Evolutionary conservation across 2,113 vertebrate genomes (phyloP).

Genomic region (Tiliqua scincoides): DNA sequence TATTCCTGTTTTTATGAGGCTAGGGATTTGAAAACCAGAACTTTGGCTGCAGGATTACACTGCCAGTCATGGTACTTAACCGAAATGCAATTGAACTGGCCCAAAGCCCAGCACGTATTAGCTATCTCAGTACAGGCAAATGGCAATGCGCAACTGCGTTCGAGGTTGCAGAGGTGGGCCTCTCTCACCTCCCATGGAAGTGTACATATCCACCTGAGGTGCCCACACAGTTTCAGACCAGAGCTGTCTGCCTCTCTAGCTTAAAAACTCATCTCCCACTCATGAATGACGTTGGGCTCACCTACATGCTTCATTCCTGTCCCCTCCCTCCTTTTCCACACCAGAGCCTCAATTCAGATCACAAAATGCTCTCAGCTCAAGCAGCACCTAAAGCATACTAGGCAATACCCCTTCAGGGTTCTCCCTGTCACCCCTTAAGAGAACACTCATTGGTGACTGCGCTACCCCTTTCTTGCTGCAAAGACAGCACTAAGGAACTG

Average conservation of each 20-base stretch:
- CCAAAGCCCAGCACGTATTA: not conserved
- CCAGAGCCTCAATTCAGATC: not conserved
- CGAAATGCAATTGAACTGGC: no score
- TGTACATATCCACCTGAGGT: not conserved
- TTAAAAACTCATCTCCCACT: not conserved
- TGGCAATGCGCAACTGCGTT: not conserved
- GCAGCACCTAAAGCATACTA: not conserved
- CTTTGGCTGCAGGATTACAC: no score
- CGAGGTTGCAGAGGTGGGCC: not conserved
- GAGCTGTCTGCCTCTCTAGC: no score
- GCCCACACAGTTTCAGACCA: not conserved
- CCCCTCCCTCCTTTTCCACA: not conserved
- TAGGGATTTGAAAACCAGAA: no score
- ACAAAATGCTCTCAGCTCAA: not conserved
- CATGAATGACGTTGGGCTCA: no score
- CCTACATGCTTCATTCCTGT: not conserved
- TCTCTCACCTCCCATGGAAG: not conserved
- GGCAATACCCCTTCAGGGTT: no score
- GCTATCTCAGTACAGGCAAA: not conserved
- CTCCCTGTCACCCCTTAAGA: not conserved
- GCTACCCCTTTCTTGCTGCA: not conserved
- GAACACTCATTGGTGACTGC: not conserved
- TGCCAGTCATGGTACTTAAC: no score
- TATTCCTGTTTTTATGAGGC: no score
- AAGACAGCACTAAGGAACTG: not conserved